Percentiles rank a stretch among this genome's conserved stretches.
phyloP scores from a whole-genome alignment of 2,797 vertebrate species.

The Crax fasciolata region DNA sequence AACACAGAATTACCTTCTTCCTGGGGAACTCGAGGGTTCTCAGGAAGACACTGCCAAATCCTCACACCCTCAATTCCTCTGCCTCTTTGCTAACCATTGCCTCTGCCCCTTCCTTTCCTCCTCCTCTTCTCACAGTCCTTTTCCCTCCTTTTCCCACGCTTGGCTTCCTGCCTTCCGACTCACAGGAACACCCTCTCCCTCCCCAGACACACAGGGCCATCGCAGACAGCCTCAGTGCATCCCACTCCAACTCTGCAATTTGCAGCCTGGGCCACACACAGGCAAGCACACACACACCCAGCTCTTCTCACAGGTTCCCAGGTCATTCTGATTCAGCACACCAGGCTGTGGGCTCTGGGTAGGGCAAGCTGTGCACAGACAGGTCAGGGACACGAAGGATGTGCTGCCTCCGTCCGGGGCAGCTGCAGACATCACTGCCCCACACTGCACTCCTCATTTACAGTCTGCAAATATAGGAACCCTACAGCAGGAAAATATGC shows the following conservation, averaged over 20 bases:
- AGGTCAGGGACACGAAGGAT: neutral
- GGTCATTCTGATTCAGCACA: rapidly evolving
- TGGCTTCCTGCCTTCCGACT: constrained; percentile 57
- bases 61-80: constrained; percentile 24
- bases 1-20: constrained; percentile 54
- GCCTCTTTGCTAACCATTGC: constrained; percentile 44
- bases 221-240: neutral
- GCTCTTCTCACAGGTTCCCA: rapidly evolving
- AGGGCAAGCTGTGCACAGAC: rapidly evolving
- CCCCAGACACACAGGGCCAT: neutral
- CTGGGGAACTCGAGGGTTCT: constrained; percentile 52
- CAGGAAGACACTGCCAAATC: constrained; percentile 52
- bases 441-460: neutral
- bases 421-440: neutral
- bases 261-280: neutral
- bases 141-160: constrained; percentile 60
- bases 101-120: constrained; percentile 64
- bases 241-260: neutral
- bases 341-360: rapidly evolving
- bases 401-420: neutral
- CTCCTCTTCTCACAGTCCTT: constrained; percentile 46
- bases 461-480: neutral
- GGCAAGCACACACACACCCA: neutral
- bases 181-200: neutral
- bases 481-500: neutral